Evolutionary conservation across 2,888 invertebrate species (phyloP), one percentile per base, ranked within the genome.

Genomic region (Andricus curvator): DNA sequence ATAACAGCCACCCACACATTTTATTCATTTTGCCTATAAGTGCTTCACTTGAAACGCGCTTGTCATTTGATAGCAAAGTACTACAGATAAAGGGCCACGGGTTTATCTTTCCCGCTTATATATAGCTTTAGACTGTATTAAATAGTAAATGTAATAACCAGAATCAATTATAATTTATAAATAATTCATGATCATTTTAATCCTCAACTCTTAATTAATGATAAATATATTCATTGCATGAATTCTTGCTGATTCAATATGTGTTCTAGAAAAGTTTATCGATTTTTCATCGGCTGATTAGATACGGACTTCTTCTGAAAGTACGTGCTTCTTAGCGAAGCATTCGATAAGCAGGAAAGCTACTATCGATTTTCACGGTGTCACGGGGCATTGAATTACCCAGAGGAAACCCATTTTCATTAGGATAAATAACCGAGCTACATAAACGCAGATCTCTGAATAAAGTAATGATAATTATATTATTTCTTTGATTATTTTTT

Each of bases 301-400:
- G 56, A 48, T 74, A 25, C 29, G 70, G 41, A 25, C 77, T 67
- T 70, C 41, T 68, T 37, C 17, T 17, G 44, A 70, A 60, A 79
- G 44, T 68, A 70, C 70, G 62, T 44, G 68, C 56, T 44, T 62
- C 44, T 37, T 62, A 60, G n/a, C 41, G 15, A 68, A 74, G 67
- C 56, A 77, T 79, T 77, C 79, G 81, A 82, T 80, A 77, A 83
- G 80, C 77, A 62, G 67, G 80, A 77, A 80, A 82, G 80, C 68
- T 82, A 79, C 82, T 83, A 83, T 83, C 82, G 83, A 83, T 83
- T 82, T 80, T 79, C 51, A 20, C 68, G 33, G 41, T 56, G 65
- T 65, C 78, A 48, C 37, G 37, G 78, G 29, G 51, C 33, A 66
- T 67, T 56, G 17, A 78, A 78, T 67, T 66, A 78, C 56, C 41